Evolutionary conservation across 2,113 vertebrate species (phyloP), one percentile per base, ranked within the genome.

Genomic region (Etheostoma spectabile): DNA sequence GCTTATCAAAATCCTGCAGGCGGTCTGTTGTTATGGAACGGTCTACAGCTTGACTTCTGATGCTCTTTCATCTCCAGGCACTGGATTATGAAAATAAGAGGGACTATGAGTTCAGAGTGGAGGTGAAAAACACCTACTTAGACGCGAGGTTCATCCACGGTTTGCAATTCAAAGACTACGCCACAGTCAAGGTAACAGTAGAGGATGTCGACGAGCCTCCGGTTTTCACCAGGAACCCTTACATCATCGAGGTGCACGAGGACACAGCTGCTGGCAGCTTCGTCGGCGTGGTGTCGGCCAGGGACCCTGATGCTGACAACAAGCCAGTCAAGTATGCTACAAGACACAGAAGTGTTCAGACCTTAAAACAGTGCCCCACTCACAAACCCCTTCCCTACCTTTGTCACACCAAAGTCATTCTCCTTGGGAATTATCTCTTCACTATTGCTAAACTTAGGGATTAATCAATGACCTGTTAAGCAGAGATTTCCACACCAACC

Each of bases 41-140:
- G 51, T 80, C 81, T 79, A 57, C 73, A 79, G 84, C 67, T 82
- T 85, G 85, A 87, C 74, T 74, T 79, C 51, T 84, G 75, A 42
- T 68, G 73, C 66, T 80, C 80, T 89, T 83, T 88, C 60, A 57
- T 83, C 65, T 92, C 78, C 89, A 99, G 98, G 94, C 89, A 27
- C 94, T 99, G 94, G 98, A 99, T 96, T 99, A 97, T 88, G 98
- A 99, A 94, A 98, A 87, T 67, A 98, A 96, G 91, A 94, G 93
- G 89, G 83, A 96, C 49, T 97, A 97, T 27, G 96, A 95, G 70
- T 95, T 99, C 93, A 95, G 93, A 88, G 97, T 99, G 75, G 97
- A 99, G 93, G 98, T 97, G 85, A 95, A 85, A 57, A 99, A 99
- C 91, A 95, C 95, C 18, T 96, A 97, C 61, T 93, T 96, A 70